Percentiles rank a stretch among this genome's conserved stretches.
phyloP scores from a whole-genome alignment of 2,797 vertebrate genomes.

The Tapera naevia region DNA sequence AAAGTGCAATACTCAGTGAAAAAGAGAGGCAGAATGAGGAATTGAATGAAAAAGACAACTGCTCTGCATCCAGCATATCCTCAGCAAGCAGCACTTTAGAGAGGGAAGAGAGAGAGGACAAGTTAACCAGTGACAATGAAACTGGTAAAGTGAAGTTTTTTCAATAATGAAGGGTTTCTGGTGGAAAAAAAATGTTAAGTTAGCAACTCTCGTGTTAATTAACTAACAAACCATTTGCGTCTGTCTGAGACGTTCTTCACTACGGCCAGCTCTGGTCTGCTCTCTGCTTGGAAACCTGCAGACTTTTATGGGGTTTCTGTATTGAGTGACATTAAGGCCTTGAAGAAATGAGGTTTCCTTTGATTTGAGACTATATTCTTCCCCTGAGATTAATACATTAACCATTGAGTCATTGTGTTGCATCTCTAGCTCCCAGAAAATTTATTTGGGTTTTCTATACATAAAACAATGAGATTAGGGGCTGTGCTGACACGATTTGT shows the following conservation, averaged over 20 bases:
- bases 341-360: not conserved
- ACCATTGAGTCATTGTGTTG: not conserved
- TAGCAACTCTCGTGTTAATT: not conserved
- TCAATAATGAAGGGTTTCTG: conserved; percentile 38
- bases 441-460: not conserved
- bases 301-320: not conserved
- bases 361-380: not conserved
- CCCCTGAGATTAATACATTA: not conserved
- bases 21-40: conserved; percentile 97
- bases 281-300: not conserved
- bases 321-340: not conserved
- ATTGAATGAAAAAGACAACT: conserved; percentile 97
- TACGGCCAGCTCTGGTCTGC: not conserved
- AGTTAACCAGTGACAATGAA: conserved; percentile 82
- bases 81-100: conserved; percentile 97
- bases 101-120: conserved; percentile 93
- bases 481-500: not conserved
- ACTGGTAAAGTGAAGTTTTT: conserved; percentile 80
- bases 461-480: not conserved
- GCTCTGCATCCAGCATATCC: conserved; percentile 96
- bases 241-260: not conserved
- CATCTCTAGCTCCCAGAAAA: not conserved
- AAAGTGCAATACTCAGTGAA: conserved; percentile 88
- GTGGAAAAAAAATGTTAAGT: conserved; percentile 6
- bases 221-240: not conserved